Percentiles rank a stretch among this genome's conserved stretches.
Conservation (phyloP, 1,140 invertebrate genomes). For the fruit fly (Drosophila melanogaster) region DNA sequence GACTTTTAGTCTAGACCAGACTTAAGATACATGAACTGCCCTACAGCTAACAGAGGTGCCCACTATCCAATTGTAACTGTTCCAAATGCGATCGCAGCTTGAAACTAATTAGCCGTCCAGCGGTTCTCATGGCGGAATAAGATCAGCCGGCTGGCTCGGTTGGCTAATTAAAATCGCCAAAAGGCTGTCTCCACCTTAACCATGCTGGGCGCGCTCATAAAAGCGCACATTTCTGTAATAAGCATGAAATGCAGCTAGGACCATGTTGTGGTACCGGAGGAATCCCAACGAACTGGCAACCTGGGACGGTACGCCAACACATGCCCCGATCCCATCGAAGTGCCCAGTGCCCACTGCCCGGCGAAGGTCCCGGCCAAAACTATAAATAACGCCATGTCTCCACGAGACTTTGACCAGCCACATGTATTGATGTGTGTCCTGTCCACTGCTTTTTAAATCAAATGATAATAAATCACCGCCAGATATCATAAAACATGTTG, state of each 20-base stretch:
- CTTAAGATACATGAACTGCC: background rate
- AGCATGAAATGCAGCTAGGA: slow-evolving; percentile 67
- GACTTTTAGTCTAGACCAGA: slow-evolving; percentile 15
- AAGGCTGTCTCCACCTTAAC: slow-evolving; percentile 54
- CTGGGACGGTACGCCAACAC: background rate
- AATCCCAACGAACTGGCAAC: background rate
- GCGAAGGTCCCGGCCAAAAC: slow-evolving; percentile 55
- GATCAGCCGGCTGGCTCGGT: slow-evolving; percentile 26
- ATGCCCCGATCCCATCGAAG: background rate
- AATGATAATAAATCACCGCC: slow-evolving; percentile 84
- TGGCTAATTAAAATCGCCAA: slow-evolving; percentile 74
- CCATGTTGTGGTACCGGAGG: background rate
- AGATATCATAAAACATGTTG: slow-evolving; percentile 84
- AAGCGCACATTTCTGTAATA: slow-evolving; percentile 77
- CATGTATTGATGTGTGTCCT: slow-evolving; percentile 78
- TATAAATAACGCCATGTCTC: slow-evolving; percentile 76
- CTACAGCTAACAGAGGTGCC: slow-evolving; percentile 29
- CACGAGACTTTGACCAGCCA: slow-evolving; percentile 35
- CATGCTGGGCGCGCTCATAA: slow-evolving; percentile 68
- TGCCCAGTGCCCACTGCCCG: slow-evolving; percentile 1
- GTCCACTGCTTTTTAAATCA: slow-evolving; percentile 84
- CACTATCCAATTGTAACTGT: slow-evolving; percentile 43
- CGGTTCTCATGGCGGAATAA: slow-evolving; percentile 15
- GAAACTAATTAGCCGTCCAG: slow-evolving; percentile 54
- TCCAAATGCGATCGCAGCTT: slow-evolving; percentile 32